Percentiles rank a stretch among this genome's conserved stretches.
Evolutionary conservation across 1,140 invertebrate genomes (phyloP).

Genomic region (Holotrichia oblita): DNA sequence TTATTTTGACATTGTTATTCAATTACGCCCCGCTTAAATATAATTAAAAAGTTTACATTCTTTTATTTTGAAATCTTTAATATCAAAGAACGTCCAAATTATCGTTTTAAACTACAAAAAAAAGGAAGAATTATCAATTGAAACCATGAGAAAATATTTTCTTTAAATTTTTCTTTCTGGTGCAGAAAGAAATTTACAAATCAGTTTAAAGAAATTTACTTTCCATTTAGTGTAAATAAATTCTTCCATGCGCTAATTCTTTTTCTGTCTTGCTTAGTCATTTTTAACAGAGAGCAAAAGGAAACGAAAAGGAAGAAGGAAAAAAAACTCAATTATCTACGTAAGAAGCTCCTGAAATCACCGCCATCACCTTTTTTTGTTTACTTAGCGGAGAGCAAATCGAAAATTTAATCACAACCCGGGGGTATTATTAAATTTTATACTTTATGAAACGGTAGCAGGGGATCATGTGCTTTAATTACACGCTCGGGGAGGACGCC

Average conservation of each 20-base stretch:
- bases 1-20: too few relatives aligned
- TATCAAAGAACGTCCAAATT: too few relatives aligned
- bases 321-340: background rate
- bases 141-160: too few relatives aligned
- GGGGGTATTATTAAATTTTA: constrained; percentile 8
- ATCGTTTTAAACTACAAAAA: too few relatives aligned
- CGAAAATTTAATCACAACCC: background rate
- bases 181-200: constrained; percentile 1
- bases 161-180: too few relatives aligned
- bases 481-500: background rate
- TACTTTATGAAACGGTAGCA: constrained; percentile 1
- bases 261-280: background rate
- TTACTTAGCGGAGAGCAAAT: background rate
- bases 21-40: too few relatives aligned
- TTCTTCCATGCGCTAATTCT: background rate
- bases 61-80: too few relatives aligned
- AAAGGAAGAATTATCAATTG: too few relatives aligned
- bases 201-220: background rate
- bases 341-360: background rate
- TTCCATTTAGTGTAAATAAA: background rate
- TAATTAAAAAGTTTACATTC: too few relatives aligned
- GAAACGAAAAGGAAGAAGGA: too few relatives aligned
- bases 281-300: background rate
- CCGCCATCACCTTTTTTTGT: background rate
- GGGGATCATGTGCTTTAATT: constrained; percentile 4